A percentile compares a stretch with the other conserved stretches of the same genome.
Conservation (phyloP, 2,113 vertebrate species). For the Calidris pygmaea region DNA sequence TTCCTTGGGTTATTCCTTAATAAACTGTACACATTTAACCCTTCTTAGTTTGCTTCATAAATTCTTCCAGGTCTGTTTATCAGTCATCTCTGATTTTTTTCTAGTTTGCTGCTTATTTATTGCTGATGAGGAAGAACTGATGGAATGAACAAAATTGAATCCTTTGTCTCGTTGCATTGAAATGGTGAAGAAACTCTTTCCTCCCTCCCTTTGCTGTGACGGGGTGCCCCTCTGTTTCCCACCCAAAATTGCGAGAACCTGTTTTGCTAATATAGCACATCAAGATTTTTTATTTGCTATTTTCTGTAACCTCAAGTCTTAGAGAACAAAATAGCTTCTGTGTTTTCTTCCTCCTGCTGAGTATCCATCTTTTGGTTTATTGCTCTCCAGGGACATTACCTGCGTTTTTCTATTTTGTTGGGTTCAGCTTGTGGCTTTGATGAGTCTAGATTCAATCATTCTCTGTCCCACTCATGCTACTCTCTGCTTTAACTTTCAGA, state of each 20-base stretch:
- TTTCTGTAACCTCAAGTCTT: not conserved
- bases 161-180: not conserved
- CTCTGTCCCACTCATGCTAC: not conserved
- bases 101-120: not conserved
- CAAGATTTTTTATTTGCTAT: not conserved
- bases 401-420: not conserved
- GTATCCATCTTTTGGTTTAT: constrained; percentile 12
- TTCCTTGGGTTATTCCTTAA: not conserved
- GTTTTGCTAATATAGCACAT: not conserved
- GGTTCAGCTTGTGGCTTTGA: not conserved
- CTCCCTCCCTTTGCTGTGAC: not conserved
- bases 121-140: not conserved
- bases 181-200: not conserved
- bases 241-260: not conserved
- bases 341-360: not conserved
- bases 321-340: not conserved
- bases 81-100: not conserved
- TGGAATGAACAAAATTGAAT: not conserved
- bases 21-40: not conserved
- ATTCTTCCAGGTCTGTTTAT: not conserved
- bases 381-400: not conserved
- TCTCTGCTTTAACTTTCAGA: not conserved
- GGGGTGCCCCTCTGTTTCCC: not conserved
- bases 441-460: not conserved
- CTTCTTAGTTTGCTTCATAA: not conserved